phyloP scores from a whole-genome alignment of 2,888 invertebrate species.

The Drosophila aldrichi region DNA sequence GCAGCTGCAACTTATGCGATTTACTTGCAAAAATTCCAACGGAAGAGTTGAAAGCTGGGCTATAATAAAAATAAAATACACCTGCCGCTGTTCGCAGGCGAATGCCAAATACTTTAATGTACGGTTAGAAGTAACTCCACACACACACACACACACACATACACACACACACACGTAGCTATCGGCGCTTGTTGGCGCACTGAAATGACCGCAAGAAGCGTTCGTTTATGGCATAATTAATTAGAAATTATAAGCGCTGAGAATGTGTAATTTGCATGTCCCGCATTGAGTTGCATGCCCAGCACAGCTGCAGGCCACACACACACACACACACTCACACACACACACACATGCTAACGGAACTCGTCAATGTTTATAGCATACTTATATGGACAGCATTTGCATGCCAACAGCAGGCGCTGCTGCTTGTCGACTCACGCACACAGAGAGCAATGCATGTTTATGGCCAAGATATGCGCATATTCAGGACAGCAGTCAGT shows the following conservation, averaged over 20 bases:
- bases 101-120: constrained; percentile 36
- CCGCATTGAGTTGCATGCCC: constrained; percentile 24
- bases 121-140: background rate
- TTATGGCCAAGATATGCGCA: background rate
- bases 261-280: constrained; percentile 75
- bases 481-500: constrained; percentile 14
- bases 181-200: constrained; percentile 26
- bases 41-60: constrained; percentile 50
- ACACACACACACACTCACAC: constrained; percentile 2
- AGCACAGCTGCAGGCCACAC: constrained; percentile 22
- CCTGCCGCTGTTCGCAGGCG: constrained; percentile 55
- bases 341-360: background rate
- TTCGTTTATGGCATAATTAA: constrained; percentile 82
- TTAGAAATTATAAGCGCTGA: constrained; percentile 79
- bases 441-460: background rate
- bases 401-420: constrained; percentile 56
- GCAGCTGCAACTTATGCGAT: constrained; percentile 78
- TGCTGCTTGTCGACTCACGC: constrained; percentile 30
- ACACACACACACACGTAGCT: background rate
- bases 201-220: constrained; percentile 59
- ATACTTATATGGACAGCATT: constrained; percentile 35
- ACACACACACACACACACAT: constrained; percentile 3
- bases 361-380: constrained; percentile 16
- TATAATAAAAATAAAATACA: constrained; percentile 73
- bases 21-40: constrained; percentile 65